phyloP scores from a whole-genome alignment of 2,888 invertebrate genomes.

The Ormyrus nitidulus region DNA sequence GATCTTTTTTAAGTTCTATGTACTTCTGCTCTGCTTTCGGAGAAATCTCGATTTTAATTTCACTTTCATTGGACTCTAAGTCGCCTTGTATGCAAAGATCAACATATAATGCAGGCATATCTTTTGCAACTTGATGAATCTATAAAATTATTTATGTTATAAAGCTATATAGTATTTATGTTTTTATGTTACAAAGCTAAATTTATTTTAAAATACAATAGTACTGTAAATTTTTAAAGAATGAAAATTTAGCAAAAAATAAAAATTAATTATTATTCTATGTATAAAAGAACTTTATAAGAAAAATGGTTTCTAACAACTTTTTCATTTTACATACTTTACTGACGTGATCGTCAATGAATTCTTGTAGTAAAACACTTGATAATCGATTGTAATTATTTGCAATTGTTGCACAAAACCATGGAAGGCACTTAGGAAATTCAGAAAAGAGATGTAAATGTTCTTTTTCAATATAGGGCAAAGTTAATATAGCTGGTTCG shows the following conservation, averaged over 20 bases:
- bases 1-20: slow-evolving; percentile 63
- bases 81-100: slow-evolving; percentile 64
- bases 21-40: slow-evolving; percentile 8
- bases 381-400: slow-evolving; percentile 81
- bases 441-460: slow-evolving; percentile 79
- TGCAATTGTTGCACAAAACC: slow-evolving; percentile 77
- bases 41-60: slow-evolving; percentile 58
- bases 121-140: slow-evolving; percentile 70
- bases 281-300: neutral
- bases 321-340: slow-evolving; percentile 77
- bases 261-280: neutral
- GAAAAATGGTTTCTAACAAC: neutral
- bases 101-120: slow-evolving; percentile 70
- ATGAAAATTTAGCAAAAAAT: neutral
- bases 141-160: slow-evolving; percentile 54
- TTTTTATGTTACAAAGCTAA: slow-evolving; percentile 21
- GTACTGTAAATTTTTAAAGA: neutral
- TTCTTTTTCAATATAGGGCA: slow-evolving; percentile 85
- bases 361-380: slow-evolving; percentile 79
- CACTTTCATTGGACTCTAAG: slow-evolving; percentile 51
- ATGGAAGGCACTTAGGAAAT: slow-evolving; percentile 76
- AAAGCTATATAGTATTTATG: slow-evolving; percentile 2
- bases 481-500: slow-evolving; percentile 84
- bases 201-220: neutral
- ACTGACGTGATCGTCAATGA: slow-evolving; percentile 83